Conservation (phyloP, 1,140 invertebrate species). For the Heliconius congener region DNA sequence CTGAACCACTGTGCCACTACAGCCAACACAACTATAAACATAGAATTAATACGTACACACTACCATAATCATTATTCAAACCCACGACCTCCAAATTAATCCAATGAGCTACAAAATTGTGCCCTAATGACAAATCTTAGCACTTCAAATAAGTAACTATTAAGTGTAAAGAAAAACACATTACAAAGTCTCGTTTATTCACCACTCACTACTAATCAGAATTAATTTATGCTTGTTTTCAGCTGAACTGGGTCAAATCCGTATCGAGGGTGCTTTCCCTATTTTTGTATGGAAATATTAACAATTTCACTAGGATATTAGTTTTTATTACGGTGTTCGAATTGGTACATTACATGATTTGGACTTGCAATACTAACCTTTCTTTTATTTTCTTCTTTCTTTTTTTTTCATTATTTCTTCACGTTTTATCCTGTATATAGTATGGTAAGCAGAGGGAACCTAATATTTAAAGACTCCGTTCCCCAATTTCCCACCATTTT, state of each 20-base stretch:
- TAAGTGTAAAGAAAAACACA: constrained; percentile 3
- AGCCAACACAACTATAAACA: too few relatives aligned
- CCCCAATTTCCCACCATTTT: too few relatives aligned
- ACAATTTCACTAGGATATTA: neutral
- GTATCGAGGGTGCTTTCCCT: neutral
- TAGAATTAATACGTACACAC: too few relatives aligned
- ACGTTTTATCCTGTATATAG: too few relatives aligned
- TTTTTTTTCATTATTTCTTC: too few relatives aligned
- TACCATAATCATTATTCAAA: too few relatives aligned
- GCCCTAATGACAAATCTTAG: neutral
- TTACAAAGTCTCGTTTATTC: constrained; percentile 2
- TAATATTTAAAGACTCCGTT: too few relatives aligned
- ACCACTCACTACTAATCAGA: neutral
- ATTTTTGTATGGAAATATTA: neutral
- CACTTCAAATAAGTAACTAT: neutral
- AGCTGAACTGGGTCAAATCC: neutral
- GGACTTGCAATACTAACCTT: too few relatives aligned
- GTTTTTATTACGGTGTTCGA: neutral
- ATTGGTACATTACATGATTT: too few relatives aligned
- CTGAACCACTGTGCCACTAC: too few relatives aligned
- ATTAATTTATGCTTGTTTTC: constrained; percentile 1
- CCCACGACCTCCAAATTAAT: neutral
- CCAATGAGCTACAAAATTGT: neutral
- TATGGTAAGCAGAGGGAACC: too few relatives aligned
- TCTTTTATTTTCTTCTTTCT: too few relatives aligned